phyloP scores from a whole-genome alignment of 2,113 vertebrate genomes.

The Lepus americanus region DNA sequence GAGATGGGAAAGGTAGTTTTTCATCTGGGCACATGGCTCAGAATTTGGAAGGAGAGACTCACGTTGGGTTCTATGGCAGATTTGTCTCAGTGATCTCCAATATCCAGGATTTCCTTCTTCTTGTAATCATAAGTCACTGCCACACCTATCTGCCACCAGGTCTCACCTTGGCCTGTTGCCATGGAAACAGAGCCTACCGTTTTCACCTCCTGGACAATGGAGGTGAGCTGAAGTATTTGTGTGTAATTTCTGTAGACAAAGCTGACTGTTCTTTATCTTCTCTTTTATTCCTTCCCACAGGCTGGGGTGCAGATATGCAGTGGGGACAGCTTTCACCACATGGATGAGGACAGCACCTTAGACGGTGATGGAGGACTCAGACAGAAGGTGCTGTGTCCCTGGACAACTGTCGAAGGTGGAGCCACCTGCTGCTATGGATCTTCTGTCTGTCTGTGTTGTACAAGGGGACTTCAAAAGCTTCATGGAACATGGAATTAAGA shows the following conservation, averaged over 20 bases:
- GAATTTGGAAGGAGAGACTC: background rate
- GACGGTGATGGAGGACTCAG: background rate
- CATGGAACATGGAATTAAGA: too few species aligned
- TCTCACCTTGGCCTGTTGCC: background rate
- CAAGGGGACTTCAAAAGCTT: too few species aligned
- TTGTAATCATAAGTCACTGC: background rate
- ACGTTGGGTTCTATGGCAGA: background rate
- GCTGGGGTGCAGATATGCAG: background rate
- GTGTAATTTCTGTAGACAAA: conserved; percentile 25
- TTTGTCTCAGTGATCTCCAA: background rate
- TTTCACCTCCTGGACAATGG: background rate
- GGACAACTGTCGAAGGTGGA: background rate
- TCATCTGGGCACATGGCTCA: background rate
- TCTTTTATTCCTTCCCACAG: background rate
- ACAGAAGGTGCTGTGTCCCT: background rate
- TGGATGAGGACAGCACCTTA: background rate
- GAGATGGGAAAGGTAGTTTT: background rate
- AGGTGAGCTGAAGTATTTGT: background rate
- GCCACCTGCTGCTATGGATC: background rate
- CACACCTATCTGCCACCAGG: background rate
- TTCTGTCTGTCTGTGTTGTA: background rate
- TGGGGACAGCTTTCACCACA: background rate
- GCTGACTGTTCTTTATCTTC: background rate
- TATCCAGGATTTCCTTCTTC: background rate
- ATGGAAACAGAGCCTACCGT: background rate